These are phyloP conservation scores for Tuberolachnus salignus DNA, from an alignment of 2,888 invertebrate genomes.

Conservation along the genomic window DNA sequence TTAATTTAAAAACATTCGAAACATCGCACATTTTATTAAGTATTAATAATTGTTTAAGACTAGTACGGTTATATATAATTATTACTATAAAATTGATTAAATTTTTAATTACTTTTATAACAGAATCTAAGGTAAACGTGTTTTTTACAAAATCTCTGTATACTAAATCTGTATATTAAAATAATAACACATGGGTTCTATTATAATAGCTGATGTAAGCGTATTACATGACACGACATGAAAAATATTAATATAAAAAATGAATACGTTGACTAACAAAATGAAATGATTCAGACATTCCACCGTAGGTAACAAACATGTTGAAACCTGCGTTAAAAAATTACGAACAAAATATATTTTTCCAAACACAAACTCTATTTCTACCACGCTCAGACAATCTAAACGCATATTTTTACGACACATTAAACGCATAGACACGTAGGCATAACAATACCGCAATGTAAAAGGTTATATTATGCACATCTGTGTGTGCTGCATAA, in stretches of 20 bases:
- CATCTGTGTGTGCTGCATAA: background rate
- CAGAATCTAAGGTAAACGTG: too few relatives aligned
- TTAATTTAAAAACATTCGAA: too few relatives aligned
- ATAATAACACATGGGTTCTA: too few relatives aligned
- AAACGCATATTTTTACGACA: background rate
- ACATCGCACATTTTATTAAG: too few relatives aligned
- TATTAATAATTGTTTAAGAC: too few relatives aligned
- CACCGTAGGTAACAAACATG: background rate
- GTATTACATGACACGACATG: background rate
- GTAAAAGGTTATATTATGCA: background rate
- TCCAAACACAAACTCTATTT: background rate
- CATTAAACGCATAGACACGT: background rate
- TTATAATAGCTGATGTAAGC: background rate
- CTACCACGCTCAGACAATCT: background rate
- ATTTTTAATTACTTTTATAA: too few relatives aligned
- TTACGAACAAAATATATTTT: background rate
- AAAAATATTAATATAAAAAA: background rate
- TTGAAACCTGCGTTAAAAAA: slow-evolving; percentile 22
- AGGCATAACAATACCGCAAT: background rate
- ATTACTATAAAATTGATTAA: too few relatives aligned
- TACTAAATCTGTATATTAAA: too few relatives aligned
- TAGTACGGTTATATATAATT: too few relatives aligned
- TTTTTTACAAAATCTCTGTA: too few relatives aligned
- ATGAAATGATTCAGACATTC: slow-evolving; percentile 18
- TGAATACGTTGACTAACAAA: background rate